Conservation (phyloP, 2,888 invertebrate genomes). For the Cheilosia grossa region DNA sequence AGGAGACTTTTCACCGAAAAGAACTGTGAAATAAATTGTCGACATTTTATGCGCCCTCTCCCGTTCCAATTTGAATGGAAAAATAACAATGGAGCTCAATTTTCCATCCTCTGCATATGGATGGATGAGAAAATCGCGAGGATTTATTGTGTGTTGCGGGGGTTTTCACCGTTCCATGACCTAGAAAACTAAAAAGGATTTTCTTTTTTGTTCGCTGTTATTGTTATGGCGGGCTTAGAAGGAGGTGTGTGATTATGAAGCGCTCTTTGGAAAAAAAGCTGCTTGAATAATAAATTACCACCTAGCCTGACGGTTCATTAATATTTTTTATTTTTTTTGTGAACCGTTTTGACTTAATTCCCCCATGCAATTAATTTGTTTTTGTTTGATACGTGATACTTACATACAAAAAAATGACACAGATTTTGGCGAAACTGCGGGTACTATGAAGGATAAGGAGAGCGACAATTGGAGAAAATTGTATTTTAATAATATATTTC, state of each 20-base stretch:
- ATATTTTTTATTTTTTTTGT: no score
- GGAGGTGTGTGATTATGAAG: slow-evolving; percentile 1
- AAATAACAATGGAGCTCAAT: slow-evolving; percentile 22
- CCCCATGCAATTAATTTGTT: no score
- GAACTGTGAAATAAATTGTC: slow-evolving; percentile 7
- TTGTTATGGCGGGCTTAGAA: slow-evolving; percentile 4
- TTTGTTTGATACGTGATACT: no score
- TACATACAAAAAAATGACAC: no score
- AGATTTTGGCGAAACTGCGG: no score
- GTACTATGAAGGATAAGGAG: no score
- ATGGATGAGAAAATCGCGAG: slow-evolving; percentile 5
- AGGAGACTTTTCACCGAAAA: not conserved
- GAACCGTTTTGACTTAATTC: no score
- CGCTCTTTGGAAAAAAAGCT: slow-evolving; percentile 28
- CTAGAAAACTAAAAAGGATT: slow-evolving; percentile 41
- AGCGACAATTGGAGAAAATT: no score
- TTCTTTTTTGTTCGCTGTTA: slow-evolving; percentile 18
- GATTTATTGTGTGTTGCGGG: slow-evolving; percentile 20
- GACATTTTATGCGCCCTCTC: slow-evolving; percentile 8
- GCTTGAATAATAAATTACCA: slow-evolving; percentile 54
- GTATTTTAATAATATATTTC: no score
- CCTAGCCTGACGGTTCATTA: no score
- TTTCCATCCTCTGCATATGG: slow-evolving; percentile 18
- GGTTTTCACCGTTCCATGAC: slow-evolving; percentile 50
- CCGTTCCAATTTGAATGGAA: slow-evolving; percentile 9